Percentiles rank a stretch among this genome's conserved stretches.
Conservation (phyloP, 1,140 invertebrate genomes). For the Himalopsyche phryganea region DNA sequence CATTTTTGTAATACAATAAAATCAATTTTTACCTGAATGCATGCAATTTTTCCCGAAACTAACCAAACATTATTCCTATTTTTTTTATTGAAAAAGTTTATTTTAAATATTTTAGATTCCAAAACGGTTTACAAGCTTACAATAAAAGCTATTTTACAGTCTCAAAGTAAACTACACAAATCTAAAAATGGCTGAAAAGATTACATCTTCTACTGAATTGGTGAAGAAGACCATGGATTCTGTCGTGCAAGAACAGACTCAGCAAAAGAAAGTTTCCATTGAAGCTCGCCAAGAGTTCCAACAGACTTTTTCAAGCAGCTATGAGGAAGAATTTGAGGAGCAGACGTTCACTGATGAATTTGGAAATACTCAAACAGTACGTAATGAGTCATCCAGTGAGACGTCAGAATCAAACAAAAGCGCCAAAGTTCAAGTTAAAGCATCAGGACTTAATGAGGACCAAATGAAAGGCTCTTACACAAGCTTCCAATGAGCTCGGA, state of each 20-base stretch:
- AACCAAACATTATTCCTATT: too few species aligned
- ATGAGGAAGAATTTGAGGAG: conserved; percentile 51
- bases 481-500: conserved; percentile 48
- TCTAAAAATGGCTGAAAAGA: conserved; percentile 30
- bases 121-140: background rate
- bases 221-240: conserved; percentile 51
- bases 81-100: too few species aligned
- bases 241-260: conserved; percentile 44
- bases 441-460: conserved; percentile 46
- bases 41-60: too few species aligned
- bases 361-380: conserved; percentile 48
- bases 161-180: conserved; percentile 1
- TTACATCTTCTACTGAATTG: conserved; percentile 34
- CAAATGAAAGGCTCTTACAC: conserved; percentile 50
- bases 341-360: conserved; percentile 48
- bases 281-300: conserved; percentile 51
- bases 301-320: conserved; percentile 46
- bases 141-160: background rate
- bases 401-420: conserved; percentile 47
- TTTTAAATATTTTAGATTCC: too few species aligned
- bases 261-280: conserved; percentile 41
- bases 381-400: conserved; percentile 47
- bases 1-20: too few species aligned
- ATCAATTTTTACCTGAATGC: too few species aligned
- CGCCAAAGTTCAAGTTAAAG: conserved; percentile 50